Evolutionary conservation across 1,140 invertebrate species (phyloP), one percentile per base, ranked within the genome.

Genomic region (Pogonus chalceus): DNA sequence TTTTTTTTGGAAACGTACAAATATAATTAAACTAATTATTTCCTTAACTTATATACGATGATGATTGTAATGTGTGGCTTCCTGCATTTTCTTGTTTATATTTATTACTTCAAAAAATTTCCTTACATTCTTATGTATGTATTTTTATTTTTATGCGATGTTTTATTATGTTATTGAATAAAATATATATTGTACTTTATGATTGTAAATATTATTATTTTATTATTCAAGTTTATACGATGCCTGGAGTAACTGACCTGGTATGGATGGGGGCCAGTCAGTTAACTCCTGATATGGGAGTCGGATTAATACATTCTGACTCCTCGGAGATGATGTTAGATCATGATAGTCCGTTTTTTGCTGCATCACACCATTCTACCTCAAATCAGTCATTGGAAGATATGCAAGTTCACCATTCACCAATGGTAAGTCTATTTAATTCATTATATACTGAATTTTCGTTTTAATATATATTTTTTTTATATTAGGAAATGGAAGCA

Each of bases 201-300:
- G n/a, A n/a, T n/a, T n/a, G n/a, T n/a, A n/a, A n/a, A n/a, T n/a
- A n/a, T n/a, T 16, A 18, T 24, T 7, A 14, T 55, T 10, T 16
- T 12, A 23, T 24, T 43, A 24, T 57, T 54, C 16, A 24, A 62
- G 60, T 62, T 12, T 64, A 66, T 57, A 67, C 77, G 68, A 77
- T 79, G 71, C 73, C 76, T 60, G 74, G 74, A 56, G 73, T 77
- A 61, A 68, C 79, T 20, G 82, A 84, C 62, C 81, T 85, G 78
- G 80, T 84, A 61, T 85, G 83, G 83, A 83, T 84, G 78, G 80
- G 80, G n/a, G 78, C 80, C 54, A 72, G 72, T 54, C 78, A 79
- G 58, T 70, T 76, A n/a, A 67, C 72, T 7, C 70, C 75, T 51
- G 76, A 80, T 53, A 71, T 80, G 20, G 60, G 65, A 1, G 57